These are phyloP conservation scores for Nicator chloris DNA, from an alignment of 2,113 vertebrate species.

Conservation along the genomic window DNA sequence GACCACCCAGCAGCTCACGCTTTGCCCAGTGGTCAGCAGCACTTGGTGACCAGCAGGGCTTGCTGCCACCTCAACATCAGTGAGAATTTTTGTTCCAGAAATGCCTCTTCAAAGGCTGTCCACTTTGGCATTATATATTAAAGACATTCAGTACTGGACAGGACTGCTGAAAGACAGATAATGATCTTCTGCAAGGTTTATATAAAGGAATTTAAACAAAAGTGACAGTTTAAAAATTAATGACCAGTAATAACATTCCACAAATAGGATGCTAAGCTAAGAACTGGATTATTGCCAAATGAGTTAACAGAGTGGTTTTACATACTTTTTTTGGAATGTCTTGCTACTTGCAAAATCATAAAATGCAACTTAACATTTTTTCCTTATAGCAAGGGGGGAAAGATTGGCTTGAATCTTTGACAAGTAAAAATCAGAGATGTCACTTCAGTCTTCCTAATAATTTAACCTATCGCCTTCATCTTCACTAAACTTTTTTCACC, in stretches of 20 bases:
- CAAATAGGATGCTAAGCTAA: conserved; percentile 11
- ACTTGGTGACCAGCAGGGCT: not conserved
- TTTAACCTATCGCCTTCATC: not conserved
- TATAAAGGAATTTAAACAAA: conserved; percentile 35
- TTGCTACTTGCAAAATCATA: not conserved
- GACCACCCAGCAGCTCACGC: not conserved
- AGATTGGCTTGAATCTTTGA: not conserved
- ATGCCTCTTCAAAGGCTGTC: not conserved
- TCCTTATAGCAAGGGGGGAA: not conserved
- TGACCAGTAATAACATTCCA: conserved; percentile 34
- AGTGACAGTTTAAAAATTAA: conserved; percentile 61
- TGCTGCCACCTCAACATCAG: not conserved
- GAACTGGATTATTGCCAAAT: conserved; percentile 12
- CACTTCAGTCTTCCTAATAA: not conserved
- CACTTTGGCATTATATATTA: not conserved
- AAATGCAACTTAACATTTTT: not conserved
- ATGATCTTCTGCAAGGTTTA: not conserved
- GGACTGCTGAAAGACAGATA: conserved; percentile 2
- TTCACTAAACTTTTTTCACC: not conserved
- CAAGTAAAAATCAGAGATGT: not conserved
- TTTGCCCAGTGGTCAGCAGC: not conserved
- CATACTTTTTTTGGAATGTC: not conserved
- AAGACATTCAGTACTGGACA: not conserved
- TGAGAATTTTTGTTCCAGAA: not conserved
- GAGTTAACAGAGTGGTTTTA: not conserved